Base-by-base conservation (phyloP, 1,140 invertebrate species). In the Acyrthosiphon pisum region DNA sequence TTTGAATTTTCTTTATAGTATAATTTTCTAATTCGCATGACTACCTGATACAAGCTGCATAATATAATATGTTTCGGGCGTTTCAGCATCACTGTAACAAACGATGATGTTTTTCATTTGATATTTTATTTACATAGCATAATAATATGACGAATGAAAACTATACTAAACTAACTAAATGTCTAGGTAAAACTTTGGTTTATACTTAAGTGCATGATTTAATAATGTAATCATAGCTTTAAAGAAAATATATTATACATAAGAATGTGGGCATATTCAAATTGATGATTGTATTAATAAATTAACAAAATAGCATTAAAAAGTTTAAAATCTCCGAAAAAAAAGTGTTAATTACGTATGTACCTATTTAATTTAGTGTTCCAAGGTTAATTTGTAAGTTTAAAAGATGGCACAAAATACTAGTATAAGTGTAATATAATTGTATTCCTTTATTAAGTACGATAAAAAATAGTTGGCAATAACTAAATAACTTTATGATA, bases 11-110 rank as follows among this genome's bases (percentile, higher is more conserved):
- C 37, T 41, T 68, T n/a, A 68, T 44, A 44, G 53, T 90, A 90
- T 60, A 68, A 90, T 60, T 68, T 90, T 90, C 37, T n/a, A 90
- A 90, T 90, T 44, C 41, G 9, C 26, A 46, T 68, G 37, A 44
- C 18, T 60, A 88, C n/a, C 4, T 48, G 35, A 41, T 41, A 83
- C 60, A 68, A 26, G 30, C 26, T 30, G 60, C 3, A 76, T 76
- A 76, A 76, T 35, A 76, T 76, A 8, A 41, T 23, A 83, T 41
- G 22, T 83, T 83, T n/a, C 60, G 18, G 4, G 60, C 60, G 14
- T 76, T 14, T 35, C 60, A 76, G 14, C 14, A 76, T 30, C 14
- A 76, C 30, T 18, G 60, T 18, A 6, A 76, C 60, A 76, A 76
- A 76, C 60, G 60, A 76, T 76, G 60, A n/a, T n/a, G n/a, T 76